Conservation (phyloP, 2,113 vertebrate species). For the Gulo gulo region DNA sequence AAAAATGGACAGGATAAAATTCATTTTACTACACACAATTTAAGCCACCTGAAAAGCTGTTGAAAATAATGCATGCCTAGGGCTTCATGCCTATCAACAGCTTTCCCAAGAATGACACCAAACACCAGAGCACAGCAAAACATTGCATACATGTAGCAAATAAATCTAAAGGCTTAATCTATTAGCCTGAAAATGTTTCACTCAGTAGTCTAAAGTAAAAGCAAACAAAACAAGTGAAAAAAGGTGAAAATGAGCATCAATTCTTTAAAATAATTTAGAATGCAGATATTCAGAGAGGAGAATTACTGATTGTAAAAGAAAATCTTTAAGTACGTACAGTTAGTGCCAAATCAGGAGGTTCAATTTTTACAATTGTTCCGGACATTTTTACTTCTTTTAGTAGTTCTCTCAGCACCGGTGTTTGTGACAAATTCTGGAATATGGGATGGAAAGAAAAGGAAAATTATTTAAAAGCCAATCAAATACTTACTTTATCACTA, state of each 20-base stretch:
- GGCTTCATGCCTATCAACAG: not conserved
- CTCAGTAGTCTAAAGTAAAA: not conserved
- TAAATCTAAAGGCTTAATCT: not conserved
- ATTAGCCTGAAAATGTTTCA: not conserved
- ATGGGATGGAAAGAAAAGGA: constrained; percentile 41
- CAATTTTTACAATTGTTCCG: constrained; percentile 84
- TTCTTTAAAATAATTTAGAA: constrained; percentile 28
- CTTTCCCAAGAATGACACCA: not conserved
- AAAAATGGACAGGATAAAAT: not conserved
- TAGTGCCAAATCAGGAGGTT: constrained; percentile 81
- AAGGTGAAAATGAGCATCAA: not conserved
- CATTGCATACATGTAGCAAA: not conserved
- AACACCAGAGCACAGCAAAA: not conserved
- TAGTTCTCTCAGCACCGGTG: constrained; percentile 88
- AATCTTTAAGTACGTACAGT: constrained; percentile 76
- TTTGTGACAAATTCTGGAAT: constrained; percentile 94
- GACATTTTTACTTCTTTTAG: constrained; percentile 89
- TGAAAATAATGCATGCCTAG: not conserved
- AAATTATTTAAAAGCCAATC: not conserved
- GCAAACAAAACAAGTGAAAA: not conserved
- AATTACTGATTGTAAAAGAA: not conserved
- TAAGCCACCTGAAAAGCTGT: not conserved
- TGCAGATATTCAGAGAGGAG: not conserved
- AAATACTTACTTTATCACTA: not conserved
- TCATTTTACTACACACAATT: not conserved